These are phyloP conservation scores for Sebastes melanostomus DNA, from an alignment of 2,797 vertebrate species.

Conservation along the genomic window DNA sequence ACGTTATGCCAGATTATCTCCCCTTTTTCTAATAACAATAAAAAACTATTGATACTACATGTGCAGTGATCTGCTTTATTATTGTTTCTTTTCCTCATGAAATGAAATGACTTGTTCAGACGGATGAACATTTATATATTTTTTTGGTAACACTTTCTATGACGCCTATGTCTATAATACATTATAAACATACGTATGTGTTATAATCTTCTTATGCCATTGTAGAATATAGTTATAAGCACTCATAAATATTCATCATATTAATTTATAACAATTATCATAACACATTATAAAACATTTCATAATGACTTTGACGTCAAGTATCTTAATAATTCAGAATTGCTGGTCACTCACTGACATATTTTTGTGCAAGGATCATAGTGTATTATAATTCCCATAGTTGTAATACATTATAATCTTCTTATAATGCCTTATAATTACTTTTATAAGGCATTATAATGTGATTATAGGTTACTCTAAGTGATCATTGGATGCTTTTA, in stretches of 20 bases:
- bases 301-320: no score
- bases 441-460: neutral
- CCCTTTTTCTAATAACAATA: neutral
- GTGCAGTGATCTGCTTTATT: no score
- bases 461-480: neutral
- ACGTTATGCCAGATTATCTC: neutral
- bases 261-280: no score
- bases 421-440: neutral
- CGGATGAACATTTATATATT: neutral
- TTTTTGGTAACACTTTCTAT: no score
- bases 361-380: neutral
- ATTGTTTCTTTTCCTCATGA: neutral
- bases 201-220: no score
- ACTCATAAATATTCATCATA: neutral
- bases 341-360: no score
- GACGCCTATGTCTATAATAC: no score
- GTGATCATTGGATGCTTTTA: neutral
- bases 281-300: no score
- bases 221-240: no score
- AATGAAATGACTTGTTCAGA: neutral
- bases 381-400: neutral
- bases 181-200: no score
- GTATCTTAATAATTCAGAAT: no score
- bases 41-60: neutral
- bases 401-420: neutral